A percentile compares a stretch with the other conserved stretches of the same genome.
phyloP scores from a whole-genome alignment of 2,797 vertebrate genomes.

The Urosaurus nigricauda region DNA sequence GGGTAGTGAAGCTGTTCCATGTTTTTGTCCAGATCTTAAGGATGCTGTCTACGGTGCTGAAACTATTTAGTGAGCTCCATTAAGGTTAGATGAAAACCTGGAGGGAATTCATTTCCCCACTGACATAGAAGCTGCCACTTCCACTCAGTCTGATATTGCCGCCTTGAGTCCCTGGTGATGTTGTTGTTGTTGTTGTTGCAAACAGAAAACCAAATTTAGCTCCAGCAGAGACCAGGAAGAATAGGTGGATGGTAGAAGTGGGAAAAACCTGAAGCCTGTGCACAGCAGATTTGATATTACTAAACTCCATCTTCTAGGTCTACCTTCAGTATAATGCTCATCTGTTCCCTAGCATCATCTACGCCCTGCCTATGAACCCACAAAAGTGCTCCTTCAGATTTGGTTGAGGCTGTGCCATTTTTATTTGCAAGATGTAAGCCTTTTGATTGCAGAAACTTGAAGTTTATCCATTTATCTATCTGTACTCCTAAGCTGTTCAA shows the following conservation, averaged over 20 bases:
- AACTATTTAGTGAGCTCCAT: no score
- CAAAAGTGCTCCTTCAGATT: neutral
- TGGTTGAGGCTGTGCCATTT: neutral
- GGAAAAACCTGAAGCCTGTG: neutral
- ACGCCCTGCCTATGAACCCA: neutral
- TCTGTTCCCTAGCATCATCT: neutral
- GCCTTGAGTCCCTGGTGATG: no score
- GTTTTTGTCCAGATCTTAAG: no score
- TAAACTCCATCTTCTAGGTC: neutral
- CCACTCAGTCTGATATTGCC: neutral
- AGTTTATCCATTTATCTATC: neutral
- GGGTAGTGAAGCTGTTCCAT: no score
- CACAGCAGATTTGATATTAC: neutral
- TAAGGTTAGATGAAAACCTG: no score
- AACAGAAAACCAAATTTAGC: neutral
- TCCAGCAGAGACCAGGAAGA: no score
- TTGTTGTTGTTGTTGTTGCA: neutral
- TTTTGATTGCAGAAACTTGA: constrained; percentile 3
- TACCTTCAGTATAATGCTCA: neutral
- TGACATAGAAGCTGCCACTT: no score
- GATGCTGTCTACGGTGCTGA: no score
- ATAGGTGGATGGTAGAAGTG: neutral
- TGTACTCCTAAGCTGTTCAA: neutral
- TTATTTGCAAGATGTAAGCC: neutral
- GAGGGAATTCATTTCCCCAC: no score